A percentile compares a stretch with the other conserved stretches of the same genome.
These are phyloP conservation scores for Macroramphosus scolopax DNA, from an alignment of 2,797 vertebrate genomes.

Conservation along the genomic window DNA sequence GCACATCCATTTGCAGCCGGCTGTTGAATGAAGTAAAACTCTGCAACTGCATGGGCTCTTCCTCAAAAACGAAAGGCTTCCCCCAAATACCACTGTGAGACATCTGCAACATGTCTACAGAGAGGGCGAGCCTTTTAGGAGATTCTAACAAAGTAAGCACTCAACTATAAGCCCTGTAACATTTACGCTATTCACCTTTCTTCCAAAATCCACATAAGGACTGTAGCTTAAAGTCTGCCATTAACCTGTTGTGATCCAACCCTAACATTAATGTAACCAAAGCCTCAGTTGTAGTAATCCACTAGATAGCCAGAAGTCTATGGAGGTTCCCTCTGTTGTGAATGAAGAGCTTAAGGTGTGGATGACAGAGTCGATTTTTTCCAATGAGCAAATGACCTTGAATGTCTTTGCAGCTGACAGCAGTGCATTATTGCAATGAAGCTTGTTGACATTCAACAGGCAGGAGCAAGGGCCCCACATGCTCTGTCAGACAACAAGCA, in stretches of 20 bases:
- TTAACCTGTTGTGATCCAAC: slow-evolving; percentile 26
- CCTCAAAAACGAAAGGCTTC: slow-evolving; percentile 56
- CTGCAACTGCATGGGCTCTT: slow-evolving; percentile 60
- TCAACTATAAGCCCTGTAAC: slow-evolving; percentile 28
- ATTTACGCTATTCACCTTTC: slow-evolving; percentile 24
- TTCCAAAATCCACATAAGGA: slow-evolving; percentile 11
- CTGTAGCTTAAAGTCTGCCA: slow-evolving; percentile 7
- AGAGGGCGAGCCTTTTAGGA: slow-evolving; percentile 20
- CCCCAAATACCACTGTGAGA: slow-evolving; percentile 52
- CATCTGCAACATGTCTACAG: slow-evolving; percentile 47
- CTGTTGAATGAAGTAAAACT: slow-evolving; percentile 29
- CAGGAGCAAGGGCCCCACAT: slow-evolving; percentile 76
- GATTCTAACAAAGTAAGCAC: slow-evolving; percentile 23
- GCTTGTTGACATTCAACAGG: slow-evolving; percentile 80
- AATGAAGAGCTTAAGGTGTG: slow-evolving; percentile 35
- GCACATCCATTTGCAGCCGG: slow-evolving; percentile 32
- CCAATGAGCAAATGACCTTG: slow-evolving; percentile 69
- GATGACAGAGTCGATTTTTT: slow-evolving; percentile 37
- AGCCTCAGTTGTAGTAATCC: slow-evolving; percentile 33
- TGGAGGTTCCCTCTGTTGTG: slow-evolving; percentile 21
- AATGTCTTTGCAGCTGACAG: slow-evolving; percentile 63
- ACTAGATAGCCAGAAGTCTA: slow-evolving; percentile 23
- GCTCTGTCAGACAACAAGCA: slow-evolving; percentile 73
- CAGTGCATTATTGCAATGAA: slow-evolving; percentile 62
- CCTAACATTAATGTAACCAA: slow-evolving; percentile 11